Base-by-base conservation (phyloP, 2,888 invertebrate species). In the Melieria omissa region DNA sequence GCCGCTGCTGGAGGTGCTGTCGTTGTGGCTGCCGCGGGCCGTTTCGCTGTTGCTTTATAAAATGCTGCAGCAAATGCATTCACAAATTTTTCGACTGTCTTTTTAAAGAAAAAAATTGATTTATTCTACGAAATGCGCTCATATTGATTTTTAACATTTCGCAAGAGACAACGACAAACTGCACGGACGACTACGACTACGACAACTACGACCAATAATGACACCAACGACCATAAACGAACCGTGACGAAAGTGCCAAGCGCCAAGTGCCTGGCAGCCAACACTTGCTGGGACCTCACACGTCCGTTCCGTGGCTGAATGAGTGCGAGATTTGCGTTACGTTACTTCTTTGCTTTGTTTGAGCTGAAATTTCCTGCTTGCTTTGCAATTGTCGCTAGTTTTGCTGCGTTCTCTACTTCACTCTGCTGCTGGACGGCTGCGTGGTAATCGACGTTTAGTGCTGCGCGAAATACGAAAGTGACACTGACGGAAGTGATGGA, bases 101-200 rank as follows among this genome's bases (percentile, higher is more conserved):
- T 5, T 49, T 49, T 10, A 5, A 42, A 8, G 46, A 45, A 55
- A 52, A 58, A 58, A 49, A 68, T 65, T 72, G 69, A 71, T 75
- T 65, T 68, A 72, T 76, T 71, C 74, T 76, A 76, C 66, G 73
- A 77, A 76, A 75, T 73, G 71, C 68, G 74, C 70, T 76, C 76
- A 73, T 78, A 77, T 78, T 77, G 77, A 78, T 77, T 77, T 77
- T 74, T 78, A 76, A 64, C 64, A 65, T 70, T 46, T 62, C 70
- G 60, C 70, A 45, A 10, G 16, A 46, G 58, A 12, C 10, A 29
- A 16, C 49, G 58, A 47, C 57, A 47, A 57, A 65, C 70, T 58
- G 52, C 12, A 52, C 14, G 52, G 14, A 52, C 14, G 52, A 52
- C 16, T 16, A 16, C 16, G 16, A 16, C 16, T 2, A 16, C 16